phyloP scores from a whole-genome alignment of 2,888 invertebrate genomes.

The Oscheius sp. region DNA sequence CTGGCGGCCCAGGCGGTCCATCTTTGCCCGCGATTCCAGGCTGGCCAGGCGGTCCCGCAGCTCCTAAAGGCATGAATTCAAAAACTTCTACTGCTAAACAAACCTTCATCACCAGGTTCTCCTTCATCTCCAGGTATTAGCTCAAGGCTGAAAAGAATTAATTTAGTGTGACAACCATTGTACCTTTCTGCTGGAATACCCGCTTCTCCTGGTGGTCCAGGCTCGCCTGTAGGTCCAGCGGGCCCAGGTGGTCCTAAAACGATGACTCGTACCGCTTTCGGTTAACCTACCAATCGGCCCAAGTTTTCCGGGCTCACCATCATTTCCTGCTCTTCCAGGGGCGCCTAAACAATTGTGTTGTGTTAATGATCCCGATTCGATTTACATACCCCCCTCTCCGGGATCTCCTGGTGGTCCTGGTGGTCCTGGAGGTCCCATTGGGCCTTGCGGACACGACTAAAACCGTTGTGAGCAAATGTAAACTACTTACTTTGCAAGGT shows the following conservation, averaged over 20 bases:
- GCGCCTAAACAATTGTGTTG: constrained; percentile 38
- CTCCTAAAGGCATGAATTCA: constrained; percentile 40
- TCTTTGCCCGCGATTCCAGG: constrained; percentile 55
- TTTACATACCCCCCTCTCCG: constrained; percentile 57
- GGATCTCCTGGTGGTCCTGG: constrained; percentile 63
- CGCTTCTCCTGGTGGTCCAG: constrained; percentile 35
- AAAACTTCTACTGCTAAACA: too few species aligned
- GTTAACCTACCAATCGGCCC: constrained; percentile 26
- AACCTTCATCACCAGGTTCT: constrained; percentile 35
- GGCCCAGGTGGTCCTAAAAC: constrained; percentile 57
- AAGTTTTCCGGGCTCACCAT: constrained; percentile 57
- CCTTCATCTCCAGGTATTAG: constrained; percentile 56
- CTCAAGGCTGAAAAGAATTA: neutral
- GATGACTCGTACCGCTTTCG: too few species aligned
- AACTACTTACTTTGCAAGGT: constrained; percentile 47
- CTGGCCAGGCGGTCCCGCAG: constrained; percentile 59
- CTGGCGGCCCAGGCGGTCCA: constrained; percentile 62
- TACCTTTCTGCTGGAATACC: constrained; percentile 53
- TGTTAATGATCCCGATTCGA: too few species aligned
- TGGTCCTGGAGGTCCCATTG: constrained; percentile 64
- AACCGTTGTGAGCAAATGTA: neutral
- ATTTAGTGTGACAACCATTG: constrained; percentile 23
- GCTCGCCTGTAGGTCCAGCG: constrained; percentile 51
- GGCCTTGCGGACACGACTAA: constrained; percentile 62
- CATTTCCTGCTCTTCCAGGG: constrained; percentile 62